These are phyloP conservation scores for Pristionchus arcanus DNA, from an alignment of 2,888 invertebrate genomes.

Conservation along the genomic window DNA sequence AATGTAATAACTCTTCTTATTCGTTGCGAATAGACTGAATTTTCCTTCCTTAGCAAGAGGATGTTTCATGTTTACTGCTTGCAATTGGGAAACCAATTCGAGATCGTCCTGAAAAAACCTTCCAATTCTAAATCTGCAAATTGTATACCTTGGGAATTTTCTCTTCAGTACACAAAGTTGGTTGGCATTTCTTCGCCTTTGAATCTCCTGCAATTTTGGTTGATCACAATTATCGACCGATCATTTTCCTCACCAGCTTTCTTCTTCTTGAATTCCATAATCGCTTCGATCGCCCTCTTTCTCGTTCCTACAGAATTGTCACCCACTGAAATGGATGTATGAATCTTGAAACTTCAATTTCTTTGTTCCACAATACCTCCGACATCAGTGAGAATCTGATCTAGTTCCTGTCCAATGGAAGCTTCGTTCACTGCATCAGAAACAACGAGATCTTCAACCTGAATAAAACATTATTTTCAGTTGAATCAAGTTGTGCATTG, in stretches of 20 bases:
- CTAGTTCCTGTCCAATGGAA: neutral
- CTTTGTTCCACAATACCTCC: neutral
- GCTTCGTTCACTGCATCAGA: conserved; percentile 40
- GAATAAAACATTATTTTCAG: neutral
- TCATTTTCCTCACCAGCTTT: neutral
- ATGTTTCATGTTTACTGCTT: conserved; percentile 44
- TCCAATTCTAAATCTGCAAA: neutral
- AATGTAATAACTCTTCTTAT: conserved; percentile 54
- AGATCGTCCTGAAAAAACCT: neutral
- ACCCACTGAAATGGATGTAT: neutral
- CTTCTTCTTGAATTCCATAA: conserved; percentile 45
- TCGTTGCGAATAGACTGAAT: conserved; percentile 51
- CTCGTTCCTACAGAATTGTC: conserved; percentile 49
- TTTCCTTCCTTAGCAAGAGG: conserved; percentile 36
- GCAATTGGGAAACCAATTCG: conserved; percentile 36
- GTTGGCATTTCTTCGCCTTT: neutral
- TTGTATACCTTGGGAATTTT: neutral
- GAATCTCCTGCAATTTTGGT: neutral
- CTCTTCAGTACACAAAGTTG: conserved; percentile 35
- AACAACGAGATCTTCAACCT: conserved; percentile 26
- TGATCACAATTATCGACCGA: neutral
- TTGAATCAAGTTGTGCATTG: too few relatives aligned
- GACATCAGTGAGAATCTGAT: conserved; percentile 28
- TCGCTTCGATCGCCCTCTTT: conserved; percentile 32
- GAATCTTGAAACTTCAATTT: neutral